Evolutionary conservation across 2,113 vertebrate genomes (phyloP).

Genomic region (Psophia crepitans): DNA sequence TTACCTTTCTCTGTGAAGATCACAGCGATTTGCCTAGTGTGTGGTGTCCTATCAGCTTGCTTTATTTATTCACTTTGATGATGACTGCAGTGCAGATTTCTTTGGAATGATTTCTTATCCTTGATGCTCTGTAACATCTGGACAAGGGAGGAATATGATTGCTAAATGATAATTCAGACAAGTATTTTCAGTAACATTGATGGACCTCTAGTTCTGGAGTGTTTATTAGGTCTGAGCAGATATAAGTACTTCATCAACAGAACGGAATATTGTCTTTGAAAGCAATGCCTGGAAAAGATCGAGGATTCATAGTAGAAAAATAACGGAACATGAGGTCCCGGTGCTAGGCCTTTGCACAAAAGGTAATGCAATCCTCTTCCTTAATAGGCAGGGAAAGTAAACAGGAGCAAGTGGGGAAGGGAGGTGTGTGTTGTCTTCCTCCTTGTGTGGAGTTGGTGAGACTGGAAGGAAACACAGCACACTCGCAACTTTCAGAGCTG

Average conservation of each 20-base stretch:
- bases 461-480: background rate
- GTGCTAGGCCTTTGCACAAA: background rate
- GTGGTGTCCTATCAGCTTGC: background rate
- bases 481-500: background rate
- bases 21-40: background rate
- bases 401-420: background rate
- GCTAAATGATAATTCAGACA: background rate
- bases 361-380: background rate
- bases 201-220: background rate
- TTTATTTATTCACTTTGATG: background rate
- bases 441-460: background rate
- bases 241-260: background rate
- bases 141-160: background rate
- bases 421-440: background rate
- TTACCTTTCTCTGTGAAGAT: background rate
- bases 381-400: background rate
- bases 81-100: conserved; percentile 15
- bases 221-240: conserved; percentile 24
- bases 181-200: background rate
- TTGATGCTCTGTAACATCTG: conserved; percentile 16
- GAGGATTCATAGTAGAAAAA: background rate
- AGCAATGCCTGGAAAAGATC: background rate
- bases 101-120: background rate
- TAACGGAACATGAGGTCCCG: background rate
- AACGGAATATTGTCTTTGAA: background rate